Evolutionary conservation across 1,140 invertebrate genomes (phyloP), one percentile per base, ranked within the genome.

Genomic region (Sminthurinus signatus): DNA sequence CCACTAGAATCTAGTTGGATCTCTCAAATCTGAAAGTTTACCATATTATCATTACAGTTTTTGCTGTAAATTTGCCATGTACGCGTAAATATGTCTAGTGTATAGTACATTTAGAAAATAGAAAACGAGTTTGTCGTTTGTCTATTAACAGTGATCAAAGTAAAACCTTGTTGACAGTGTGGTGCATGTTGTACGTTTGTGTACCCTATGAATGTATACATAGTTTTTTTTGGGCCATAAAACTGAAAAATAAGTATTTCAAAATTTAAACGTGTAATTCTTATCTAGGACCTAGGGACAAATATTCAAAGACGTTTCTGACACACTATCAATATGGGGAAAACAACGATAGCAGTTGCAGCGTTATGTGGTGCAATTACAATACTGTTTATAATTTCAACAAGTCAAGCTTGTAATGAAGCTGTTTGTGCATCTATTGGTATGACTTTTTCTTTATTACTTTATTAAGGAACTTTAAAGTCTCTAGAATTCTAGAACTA

Each of bases 371-470:
- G 23, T 29, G 27, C 27, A 14, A 8, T 52, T 8, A 52, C 28
- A 27, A 59, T 36, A 12, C 17, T 67, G 2, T 46, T 67, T 42
- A 23, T 67, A 23, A 25, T 67, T 27, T 43, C 55, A 36, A 55
- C 43, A 5, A 67, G 51, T 44, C 39, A 63, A 46, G 65, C 57
- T 42, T 93, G 91, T 75, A 93, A 94, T 77, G 88, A 94, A 78
- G 88, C 88, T 15, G 85, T 94, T 58, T 95, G 92, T 79, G 91
- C 88, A 1, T 93, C 90, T 73, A 87, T 94, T 27, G 94, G n/a
- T n/a, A n/a, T n/a, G n/a, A n/a, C n/a, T n/a, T n/a, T n/a, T n/a
- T n/a, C n/a, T n/a, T n/a, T n/a, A n/a, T n/a, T n/a, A n/a, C n/a
- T n/a, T n/a, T n/a, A n/a, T n/a, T n/a, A n/a, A n/a, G n/a, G n/a